Percentiles rank a stretch among this genome's conserved stretches.
These are phyloP conservation scores for Cryptocheilus praepositus DNA, from an alignment of 2,888 invertebrate species.

Conservation along the genomic window DNA sequence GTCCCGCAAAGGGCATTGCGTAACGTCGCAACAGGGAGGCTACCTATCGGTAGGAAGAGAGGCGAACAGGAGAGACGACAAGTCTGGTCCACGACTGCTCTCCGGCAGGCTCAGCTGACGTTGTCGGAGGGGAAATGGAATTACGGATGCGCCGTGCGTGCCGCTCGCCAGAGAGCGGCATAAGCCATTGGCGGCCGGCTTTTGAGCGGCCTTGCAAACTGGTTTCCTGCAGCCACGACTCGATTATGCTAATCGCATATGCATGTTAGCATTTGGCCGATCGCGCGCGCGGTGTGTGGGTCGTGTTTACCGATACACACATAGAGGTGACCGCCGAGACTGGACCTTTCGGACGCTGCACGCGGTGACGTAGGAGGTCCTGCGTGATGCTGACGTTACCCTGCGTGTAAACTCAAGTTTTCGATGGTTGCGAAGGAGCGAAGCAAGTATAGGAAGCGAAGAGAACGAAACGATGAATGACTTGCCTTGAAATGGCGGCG, in stretches of 20 bases:
- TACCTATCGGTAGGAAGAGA: slow-evolving; percentile 20
- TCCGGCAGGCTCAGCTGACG: slow-evolving; percentile 55
- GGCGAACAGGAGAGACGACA: not conserved
- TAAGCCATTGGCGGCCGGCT: slow-evolving; percentile 64
- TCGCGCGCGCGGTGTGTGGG: slow-evolving; percentile 51
- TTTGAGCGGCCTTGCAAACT: slow-evolving; percentile 73
- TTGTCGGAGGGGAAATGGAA: slow-evolving; percentile 49
- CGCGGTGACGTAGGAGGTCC: too few relatives aligned
- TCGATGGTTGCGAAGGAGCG: too few relatives aligned
- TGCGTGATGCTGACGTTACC: too few relatives aligned
- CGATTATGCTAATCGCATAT: slow-evolving; percentile 73
- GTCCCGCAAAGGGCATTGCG: too few relatives aligned
- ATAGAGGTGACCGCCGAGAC: too few relatives aligned
- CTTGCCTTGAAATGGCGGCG: too few relatives aligned
- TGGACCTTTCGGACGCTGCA: too few relatives aligned
- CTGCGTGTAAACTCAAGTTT: too few relatives aligned
- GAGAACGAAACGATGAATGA: too few relatives aligned
- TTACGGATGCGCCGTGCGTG: slow-evolving; percentile 68
- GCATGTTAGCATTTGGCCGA: slow-evolving; percentile 67
- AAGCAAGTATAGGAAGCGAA: slow-evolving; percentile 3
- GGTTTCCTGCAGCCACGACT: slow-evolving; percentile 69
- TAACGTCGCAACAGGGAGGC: too few relatives aligned
- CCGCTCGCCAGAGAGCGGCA: slow-evolving; percentile 48
- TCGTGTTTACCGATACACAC: slow-evolving; percentile 52
- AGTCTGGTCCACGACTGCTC: slow-evolving; percentile 21